Evolutionary conservation across 2,888 invertebrate genomes (phyloP), one percentile per base, ranked within the genome.

Genomic region (Cephus pygmeus): DNA sequence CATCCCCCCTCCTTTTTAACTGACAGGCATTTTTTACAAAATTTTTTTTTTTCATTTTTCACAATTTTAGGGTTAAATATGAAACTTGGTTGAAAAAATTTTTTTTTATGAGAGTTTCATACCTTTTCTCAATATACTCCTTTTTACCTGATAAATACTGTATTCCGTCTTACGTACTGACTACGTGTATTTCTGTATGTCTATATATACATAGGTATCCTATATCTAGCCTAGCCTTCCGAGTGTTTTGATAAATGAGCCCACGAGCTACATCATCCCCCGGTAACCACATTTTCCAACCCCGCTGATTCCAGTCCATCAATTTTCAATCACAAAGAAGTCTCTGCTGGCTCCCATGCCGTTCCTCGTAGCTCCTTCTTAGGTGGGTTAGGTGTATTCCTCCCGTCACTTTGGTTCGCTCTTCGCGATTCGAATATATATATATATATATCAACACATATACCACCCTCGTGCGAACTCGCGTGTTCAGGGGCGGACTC

Each of bases 311-410:
- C 89, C 89, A 85, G 87, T 90, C 89, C 90, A 90, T 90, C 90
- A 90, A 90, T 90, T 90, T 90, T 90, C 90, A 90, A 90, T 90
- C 90, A 88, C 88, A 88, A 89, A 87, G 87, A 86, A 87, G 81
- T 84, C 86, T 84, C 83, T 77, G 80, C 85, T 79, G 77, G 79
- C 77, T 34, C 34, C 15, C 33, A 71, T 71, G 31, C 69, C n/a
- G 77, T 82, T 78, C 79, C 80, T 81, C 82, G 82, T 78, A 79
- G 73, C 82, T 83, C 80, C 80, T 83, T 82, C 81, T 78, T 73
- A 33, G 31, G 71, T 33, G 71, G 71, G 34, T 71, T 71, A 71
- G 71, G 71, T 12, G 31, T 71, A 56, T 56, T 56, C 56, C 56
- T 56, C 1, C 23, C 56, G 56, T 56, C 56, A 23, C 56, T 56